Percentiles rank a stretch among this genome's conserved stretches.
These are phyloP conservation scores for Gymnocephalus cernua DNA, from an alignment of 2,113 vertebrate species.

Conservation along the genomic window DNA sequence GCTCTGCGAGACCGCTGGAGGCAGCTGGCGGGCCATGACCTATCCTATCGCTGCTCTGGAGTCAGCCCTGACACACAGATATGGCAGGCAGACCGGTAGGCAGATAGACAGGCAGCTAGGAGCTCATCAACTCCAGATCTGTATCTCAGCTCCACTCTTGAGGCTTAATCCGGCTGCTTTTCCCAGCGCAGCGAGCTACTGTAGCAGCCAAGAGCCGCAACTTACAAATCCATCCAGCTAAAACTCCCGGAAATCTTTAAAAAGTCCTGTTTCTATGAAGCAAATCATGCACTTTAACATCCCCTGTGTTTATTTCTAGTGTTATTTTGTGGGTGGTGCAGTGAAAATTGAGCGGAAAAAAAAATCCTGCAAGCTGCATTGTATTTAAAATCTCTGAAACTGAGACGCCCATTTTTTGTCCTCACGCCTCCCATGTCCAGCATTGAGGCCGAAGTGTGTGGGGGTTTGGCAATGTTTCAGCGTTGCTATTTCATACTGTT, in stretches of 20 bases:
- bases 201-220: constrained; percentile 56
- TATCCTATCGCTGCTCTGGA: constrained; percentile 38
- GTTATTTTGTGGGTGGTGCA: neutral
- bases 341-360: neutral
- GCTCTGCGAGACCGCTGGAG: constrained; percentile 14
- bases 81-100: constrained; percentile 31
- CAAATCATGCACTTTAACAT: constrained; percentile 1
- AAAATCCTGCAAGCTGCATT: neutral
- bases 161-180: constrained; percentile 62
- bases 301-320: neutral
- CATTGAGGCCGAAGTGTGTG: neutral
- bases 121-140: constrained; percentile 58
- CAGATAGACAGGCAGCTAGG: constrained; percentile 32
- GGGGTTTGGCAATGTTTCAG: constrained; percentile 15
- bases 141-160: constrained; percentile 59
- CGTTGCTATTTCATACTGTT: constrained; percentile 2
- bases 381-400: constrained; percentile 12
- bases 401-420: constrained; percentile 36
- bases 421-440: constrained; percentile 10
- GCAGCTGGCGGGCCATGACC: constrained; percentile 56
- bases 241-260: neutral
- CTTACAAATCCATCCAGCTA: constrained; percentile 54
- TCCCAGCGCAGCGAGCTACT: constrained; percentile 44
- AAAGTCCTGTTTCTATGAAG: constrained; percentile 44
- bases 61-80: constrained; percentile 36